These are phyloP conservation scores for Mesitornis unicolor DNA, from an alignment of 2,113 vertebrate genomes.

Conservation along the genomic window DNA sequence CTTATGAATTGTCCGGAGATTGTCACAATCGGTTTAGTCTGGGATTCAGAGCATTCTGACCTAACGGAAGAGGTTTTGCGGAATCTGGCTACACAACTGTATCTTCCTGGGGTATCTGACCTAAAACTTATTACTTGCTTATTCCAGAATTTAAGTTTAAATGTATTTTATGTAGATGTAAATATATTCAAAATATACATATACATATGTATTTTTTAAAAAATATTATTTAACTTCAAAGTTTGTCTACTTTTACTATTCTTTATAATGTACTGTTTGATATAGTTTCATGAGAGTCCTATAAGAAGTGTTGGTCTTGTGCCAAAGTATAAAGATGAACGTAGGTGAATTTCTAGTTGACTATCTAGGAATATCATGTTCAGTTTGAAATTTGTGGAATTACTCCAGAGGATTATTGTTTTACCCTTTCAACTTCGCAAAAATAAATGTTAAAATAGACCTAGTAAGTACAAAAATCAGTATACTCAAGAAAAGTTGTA, in stretches of 20 bases:
- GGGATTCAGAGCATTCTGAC: slow-evolving; percentile 95
- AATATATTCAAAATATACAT: neutral
- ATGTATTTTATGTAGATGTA: neutral
- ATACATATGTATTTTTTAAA: accelerated
- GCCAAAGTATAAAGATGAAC: neutral
- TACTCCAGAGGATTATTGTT: neutral
- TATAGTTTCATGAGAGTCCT: neutral
- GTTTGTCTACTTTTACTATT: neutral
- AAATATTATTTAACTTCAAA: neutral
- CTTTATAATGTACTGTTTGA: neutral
- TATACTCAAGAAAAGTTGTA: neutral
- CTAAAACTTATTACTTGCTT: neutral
- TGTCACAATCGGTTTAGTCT: slow-evolving; percentile 93
- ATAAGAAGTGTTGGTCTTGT: neutral
- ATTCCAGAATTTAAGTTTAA: neutral
- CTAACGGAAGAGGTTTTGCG: slow-evolving; percentile 89
- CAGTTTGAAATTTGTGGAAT: neutral
- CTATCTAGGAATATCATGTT: neutral
- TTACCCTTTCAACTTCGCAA: neutral
- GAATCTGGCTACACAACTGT: slow-evolving; percentile 85
- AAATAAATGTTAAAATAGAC: neutral
- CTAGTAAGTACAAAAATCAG: neutral
- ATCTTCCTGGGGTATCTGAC: slow-evolving; percentile 85
- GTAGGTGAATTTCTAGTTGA: neutral
- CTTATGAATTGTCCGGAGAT: slow-evolving; percentile 98